These are phyloP conservation scores for Epinotia bilunana DNA, from an alignment of 2,888 invertebrate species.

Conservation along the genomic window DNA sequence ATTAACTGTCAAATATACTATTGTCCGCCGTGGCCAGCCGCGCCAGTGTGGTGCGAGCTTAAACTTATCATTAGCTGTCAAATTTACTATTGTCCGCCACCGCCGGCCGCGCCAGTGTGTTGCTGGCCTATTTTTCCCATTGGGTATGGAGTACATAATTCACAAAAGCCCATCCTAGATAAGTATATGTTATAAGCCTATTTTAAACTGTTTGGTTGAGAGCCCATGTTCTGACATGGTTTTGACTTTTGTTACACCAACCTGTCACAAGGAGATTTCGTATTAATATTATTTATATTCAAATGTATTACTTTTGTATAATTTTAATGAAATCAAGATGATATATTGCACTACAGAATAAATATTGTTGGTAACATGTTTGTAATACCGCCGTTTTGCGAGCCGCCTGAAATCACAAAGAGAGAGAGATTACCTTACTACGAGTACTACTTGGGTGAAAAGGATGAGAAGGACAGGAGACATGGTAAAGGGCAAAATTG, in stretches of 20 bases:
- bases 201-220: background rate
- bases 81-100: no score
- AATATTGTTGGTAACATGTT: constrained; percentile 35
- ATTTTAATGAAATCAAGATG: constrained; percentile 1
- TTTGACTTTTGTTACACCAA: background rate
- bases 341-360: background rate
- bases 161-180: no score
- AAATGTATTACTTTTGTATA: background rate
- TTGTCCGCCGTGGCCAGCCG: no score
- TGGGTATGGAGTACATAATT: no score
- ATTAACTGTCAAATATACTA: no score
- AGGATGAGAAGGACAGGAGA: constrained; percentile 60
- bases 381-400: constrained; percentile 48
- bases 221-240: background rate
- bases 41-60: no score
- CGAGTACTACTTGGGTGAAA: constrained; percentile 71
- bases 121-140: no score
- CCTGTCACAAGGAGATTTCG: background rate
- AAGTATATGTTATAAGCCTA: no score
- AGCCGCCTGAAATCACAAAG: constrained; percentile 48
- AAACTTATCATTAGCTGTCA: no score
- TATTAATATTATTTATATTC: constrained; percentile 1
- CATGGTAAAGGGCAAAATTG: constrained; percentile 61
- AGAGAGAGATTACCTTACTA: constrained; percentile 62
- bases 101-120: no score